phyloP scores from a whole-genome alignment of 1,140 invertebrate species.

The Solenopsis invicta region DNA sequence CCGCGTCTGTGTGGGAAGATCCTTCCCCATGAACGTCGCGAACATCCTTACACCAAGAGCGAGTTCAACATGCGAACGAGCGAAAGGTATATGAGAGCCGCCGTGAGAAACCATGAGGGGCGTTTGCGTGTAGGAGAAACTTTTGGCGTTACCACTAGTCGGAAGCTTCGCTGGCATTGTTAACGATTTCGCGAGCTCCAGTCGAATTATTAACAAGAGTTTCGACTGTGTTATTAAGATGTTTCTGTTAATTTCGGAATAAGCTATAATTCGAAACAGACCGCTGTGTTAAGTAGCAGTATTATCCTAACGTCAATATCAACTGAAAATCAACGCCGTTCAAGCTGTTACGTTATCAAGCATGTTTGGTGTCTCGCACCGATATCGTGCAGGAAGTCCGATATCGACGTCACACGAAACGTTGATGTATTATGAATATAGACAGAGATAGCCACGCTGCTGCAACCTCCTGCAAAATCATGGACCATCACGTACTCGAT shows the following conservation, averaged over 20 bases:
- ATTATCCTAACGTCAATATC: constrained; percentile 29
- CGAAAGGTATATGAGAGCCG: constrained; percentile 3
- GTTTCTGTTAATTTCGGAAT: neutral
- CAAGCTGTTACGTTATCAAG: constrained; percentile 49
- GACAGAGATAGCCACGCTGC: constrained; percentile 52
- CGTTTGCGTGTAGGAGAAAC: constrained; percentile 27
- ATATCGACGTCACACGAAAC: constrained; percentile 57
- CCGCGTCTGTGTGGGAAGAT: constrained; percentile 47
- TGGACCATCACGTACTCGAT: constrained; percentile 50
- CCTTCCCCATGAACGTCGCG: constrained; percentile 15
- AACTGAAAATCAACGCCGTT: constrained; percentile 15
- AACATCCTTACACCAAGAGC: constrained; percentile 27
- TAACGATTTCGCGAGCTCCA: constrained; percentile 3
- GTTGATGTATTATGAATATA: constrained; percentile 63
- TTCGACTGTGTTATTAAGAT: neutral
- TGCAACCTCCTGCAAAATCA: constrained; percentile 53
- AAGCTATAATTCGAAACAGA: neutral
- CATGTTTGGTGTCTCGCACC: constrained; percentile 18
- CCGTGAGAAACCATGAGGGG: neutral
- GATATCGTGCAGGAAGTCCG: constrained; percentile 54
- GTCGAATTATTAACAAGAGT: neutral
- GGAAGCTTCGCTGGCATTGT: neutral
- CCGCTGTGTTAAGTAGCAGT: neutral
- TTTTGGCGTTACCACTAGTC: constrained; percentile 24
- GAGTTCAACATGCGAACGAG: constrained; percentile 20